Base-by-base conservation (phyloP, 2,888 invertebrate species). In the Torymus texanus region DNA sequence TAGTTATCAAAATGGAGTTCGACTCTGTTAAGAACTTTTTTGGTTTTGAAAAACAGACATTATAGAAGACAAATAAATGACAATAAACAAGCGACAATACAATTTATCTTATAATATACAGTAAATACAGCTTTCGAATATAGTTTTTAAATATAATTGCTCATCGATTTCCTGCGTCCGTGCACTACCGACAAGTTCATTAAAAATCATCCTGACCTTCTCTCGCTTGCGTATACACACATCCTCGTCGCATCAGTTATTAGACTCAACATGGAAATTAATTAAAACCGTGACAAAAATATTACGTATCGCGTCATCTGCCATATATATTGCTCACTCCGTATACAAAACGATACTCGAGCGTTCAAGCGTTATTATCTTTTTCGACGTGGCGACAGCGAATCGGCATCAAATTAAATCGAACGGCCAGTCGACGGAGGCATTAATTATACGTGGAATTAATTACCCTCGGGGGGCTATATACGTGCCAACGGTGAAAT, bases 381-480 rank as follows among this genome's bases (percentile, higher is more conserved):
- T 73, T 53, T 73, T 73, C 58, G 56, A 68, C 29, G 16, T 0
- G 12, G 56, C 61, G 66, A 74, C 1, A 13, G 56, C 61, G 66
- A 74, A 79, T 79, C 68, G 78, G 77, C 74, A 75, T 81, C 81
- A 78, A 78, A 83, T 83, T 81, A 78, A 82, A 82, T 80, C 61
- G 75, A 81, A 70, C 79, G 67, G 71, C 61, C 71, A 78, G 50
- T 50, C 74, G 76, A 67, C 71, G 63, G 58, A 56, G 61, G 78
- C 73, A 82, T 81, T 82, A 81, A 83, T 82, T 82, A 83, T 29
- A 55, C 71, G 81, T 56, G 58, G 77, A 79, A 82, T 82, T 82
- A 81, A 82, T 83, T 83, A 83, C 70, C 63, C 66, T 50, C 56
- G 1, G 59, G 75, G 29, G 67, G 55, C 12, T 41, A 41, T 13